phyloP scores from a whole-genome alignment of 2,797 vertebrate genomes.

The Lagorchestes hirsutus region DNA sequence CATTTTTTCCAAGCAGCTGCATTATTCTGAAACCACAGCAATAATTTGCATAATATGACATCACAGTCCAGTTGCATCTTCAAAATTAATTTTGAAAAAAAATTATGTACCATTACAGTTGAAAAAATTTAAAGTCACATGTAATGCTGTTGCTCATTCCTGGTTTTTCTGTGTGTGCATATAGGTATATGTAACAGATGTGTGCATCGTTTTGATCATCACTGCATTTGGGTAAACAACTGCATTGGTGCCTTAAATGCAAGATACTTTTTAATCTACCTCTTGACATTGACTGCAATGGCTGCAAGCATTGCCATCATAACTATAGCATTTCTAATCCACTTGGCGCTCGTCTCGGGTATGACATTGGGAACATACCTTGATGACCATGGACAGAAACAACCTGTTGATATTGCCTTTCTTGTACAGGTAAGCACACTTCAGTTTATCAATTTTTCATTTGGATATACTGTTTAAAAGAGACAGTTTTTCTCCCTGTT shows the following conservation, averaged over 20 bases:
- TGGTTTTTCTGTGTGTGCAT: rapidly evolving
- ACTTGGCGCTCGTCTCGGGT: constrained; percentile 87
- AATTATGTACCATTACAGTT: rapidly evolving
- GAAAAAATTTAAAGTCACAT: rapidly evolving
- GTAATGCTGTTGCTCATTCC: neutral
- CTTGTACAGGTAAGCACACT: constrained; percentile 89
- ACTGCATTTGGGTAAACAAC: constrained; percentile 98
- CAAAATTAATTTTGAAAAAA: neutral
- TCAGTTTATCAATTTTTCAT: neutral
- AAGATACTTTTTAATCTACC: constrained; percentile 92
- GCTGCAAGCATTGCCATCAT: constrained; percentile 86
- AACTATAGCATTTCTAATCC: constrained; percentile 87
- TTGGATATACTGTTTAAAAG: constrained; percentile 19
- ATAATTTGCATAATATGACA: neutral
- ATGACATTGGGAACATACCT: constrained; percentile 88
- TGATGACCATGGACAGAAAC: constrained; percentile 88
- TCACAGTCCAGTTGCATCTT: neutral
- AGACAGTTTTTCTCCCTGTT: neutral
- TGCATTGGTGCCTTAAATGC: constrained; percentile 94
- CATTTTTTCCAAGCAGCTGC: neutral
- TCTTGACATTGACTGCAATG: constrained; percentile 88
- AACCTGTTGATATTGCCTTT: constrained; percentile 85
- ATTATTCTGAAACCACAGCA: neutral
- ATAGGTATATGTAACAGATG: constrained; percentile 92
- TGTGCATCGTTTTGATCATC: constrained; percentile 96